Conservation (phyloP, 2,888 invertebrate genomes). For the Adelphocoris suturalis region DNA sequence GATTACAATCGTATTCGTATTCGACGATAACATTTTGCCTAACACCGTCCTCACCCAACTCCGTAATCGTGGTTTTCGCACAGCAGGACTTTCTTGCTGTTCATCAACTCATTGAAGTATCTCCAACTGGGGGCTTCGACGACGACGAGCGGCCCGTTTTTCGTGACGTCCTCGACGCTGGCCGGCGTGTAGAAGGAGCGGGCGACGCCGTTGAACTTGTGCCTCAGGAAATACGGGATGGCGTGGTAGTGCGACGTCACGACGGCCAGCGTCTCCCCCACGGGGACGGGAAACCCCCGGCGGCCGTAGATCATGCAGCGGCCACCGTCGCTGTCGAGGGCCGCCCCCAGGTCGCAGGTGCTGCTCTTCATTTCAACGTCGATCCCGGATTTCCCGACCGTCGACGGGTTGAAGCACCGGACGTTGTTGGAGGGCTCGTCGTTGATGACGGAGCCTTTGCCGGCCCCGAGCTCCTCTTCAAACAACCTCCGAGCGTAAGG, state of each 20-base stretch:
- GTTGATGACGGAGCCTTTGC: slow-evolving; percentile 45
- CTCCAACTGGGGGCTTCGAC: slow-evolving; percentile 42
- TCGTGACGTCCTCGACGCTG: slow-evolving; percentile 4
- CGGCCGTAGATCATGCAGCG: slow-evolving; percentile 62
- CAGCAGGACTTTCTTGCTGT: slow-evolving; percentile 25
- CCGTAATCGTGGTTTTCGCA: slow-evolving; percentile 56
- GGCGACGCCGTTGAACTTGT: slow-evolving; percentile 50
- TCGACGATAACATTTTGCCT: no score
- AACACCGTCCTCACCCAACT: neutral
- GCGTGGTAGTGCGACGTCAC: slow-evolving; percentile 44
- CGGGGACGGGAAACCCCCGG: slow-evolving; percentile 45
- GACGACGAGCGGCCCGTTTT: neutral
- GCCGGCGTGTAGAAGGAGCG: slow-evolving; percentile 38
- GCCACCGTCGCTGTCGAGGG: slow-evolving; percentile 49
- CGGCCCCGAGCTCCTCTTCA: slow-evolving; percentile 57
- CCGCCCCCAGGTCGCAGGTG: slow-evolving; percentile 45
- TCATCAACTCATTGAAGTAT: slow-evolving; percentile 25
- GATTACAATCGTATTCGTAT: no score
- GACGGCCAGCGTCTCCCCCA: slow-evolving; percentile 29
- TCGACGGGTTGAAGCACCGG: neutral
- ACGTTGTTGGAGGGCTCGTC: slow-evolving; percentile 9
- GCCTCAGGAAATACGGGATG: slow-evolving; percentile 43
- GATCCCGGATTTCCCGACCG: neutral
- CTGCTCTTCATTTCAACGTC: slow-evolving; percentile 31
- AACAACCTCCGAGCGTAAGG: slow-evolving; percentile 55